A percentile compares a stretch with the other conserved stretches of the same genome.
These are phyloP conservation scores for Machimus atricapillus DNA, from an alignment of 2,888 invertebrate species.

Conservation along the genomic window DNA sequence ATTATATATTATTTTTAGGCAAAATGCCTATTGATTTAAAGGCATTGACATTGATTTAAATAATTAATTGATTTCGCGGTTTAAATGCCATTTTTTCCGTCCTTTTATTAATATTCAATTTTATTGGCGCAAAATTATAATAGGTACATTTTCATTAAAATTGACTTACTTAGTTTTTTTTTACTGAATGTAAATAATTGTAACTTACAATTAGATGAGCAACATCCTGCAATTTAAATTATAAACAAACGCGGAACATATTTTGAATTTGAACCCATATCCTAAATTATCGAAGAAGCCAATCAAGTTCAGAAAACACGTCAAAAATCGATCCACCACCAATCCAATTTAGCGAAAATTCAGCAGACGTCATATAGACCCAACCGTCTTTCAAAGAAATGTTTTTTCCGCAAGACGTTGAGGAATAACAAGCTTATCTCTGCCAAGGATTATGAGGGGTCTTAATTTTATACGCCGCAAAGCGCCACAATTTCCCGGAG, in stretches of 20 bases:
- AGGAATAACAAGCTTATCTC: conserved; percentile 14
- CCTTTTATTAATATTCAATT: too few relatives aligned
- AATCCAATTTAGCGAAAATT: conserved; percentile 15
- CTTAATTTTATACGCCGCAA: conserved; percentile 4
- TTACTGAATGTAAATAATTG: too few relatives aligned
- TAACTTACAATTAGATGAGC: too few relatives aligned
- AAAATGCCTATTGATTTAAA: too few relatives aligned
- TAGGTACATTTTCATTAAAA: too few relatives aligned
- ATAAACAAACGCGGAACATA: background rate
- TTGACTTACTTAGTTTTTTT: too few relatives aligned
- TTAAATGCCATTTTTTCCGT: too few relatives aligned
- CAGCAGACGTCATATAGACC: background rate
- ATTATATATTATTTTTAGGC: too few relatives aligned
- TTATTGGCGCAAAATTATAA: too few relatives aligned
- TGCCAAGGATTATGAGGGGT: background rate
- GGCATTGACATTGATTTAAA: too few relatives aligned
- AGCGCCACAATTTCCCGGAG: background rate
- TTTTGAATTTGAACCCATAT: background rate
- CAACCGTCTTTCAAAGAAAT: background rate
- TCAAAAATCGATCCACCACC: background rate
- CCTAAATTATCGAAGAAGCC: conserved; percentile 7
- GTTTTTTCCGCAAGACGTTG: background rate
- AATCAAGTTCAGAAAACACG: background rate
- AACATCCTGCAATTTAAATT: background rate
- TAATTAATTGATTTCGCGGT: too few relatives aligned